Conservation (phyloP, 2,113 vertebrate genomes). For the Ceyx cyanopectus region DNA sequence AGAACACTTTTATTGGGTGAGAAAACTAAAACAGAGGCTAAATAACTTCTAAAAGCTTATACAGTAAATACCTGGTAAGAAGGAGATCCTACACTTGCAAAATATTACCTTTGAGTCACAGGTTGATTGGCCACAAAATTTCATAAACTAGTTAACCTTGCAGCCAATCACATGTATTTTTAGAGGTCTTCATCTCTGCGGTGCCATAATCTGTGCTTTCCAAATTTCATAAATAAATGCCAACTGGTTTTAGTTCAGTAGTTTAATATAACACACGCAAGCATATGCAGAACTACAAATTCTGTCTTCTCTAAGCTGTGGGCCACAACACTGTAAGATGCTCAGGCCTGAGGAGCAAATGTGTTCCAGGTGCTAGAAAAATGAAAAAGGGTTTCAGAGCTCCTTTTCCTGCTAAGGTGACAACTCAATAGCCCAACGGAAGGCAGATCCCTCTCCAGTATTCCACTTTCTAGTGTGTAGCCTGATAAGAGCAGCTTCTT, state of each 20-base stretch:
- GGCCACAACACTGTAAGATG: not conserved
- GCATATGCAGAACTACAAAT: not conserved
- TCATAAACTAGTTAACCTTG: not conserved
- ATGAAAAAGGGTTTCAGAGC: not conserved
- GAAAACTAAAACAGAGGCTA: not conserved
- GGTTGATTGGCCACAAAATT: not conserved
- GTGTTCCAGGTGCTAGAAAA: not conserved
- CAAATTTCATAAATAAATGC: not conserved
- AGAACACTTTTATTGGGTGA: not conserved
- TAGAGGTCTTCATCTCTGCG: not conserved
- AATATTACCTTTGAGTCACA: not conserved
- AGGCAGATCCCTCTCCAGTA: not conserved
- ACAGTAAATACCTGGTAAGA: not conserved
- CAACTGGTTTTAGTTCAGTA: not conserved
- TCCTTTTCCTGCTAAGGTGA: not conserved
- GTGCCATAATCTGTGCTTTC: not conserved
- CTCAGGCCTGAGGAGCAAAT: not conserved
- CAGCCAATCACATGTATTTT: not conserved
- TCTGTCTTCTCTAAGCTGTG: not conserved
- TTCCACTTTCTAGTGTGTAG: not conserved
- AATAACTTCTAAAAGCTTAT: not conserved
- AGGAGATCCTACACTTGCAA: not conserved
- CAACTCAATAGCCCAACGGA: not conserved
- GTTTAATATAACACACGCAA: not conserved
- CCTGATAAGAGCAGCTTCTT: not conserved